Evolutionary conservation across 2,888 invertebrate genomes (phyloP).

Genomic region (Orchestes rusci): DNA sequence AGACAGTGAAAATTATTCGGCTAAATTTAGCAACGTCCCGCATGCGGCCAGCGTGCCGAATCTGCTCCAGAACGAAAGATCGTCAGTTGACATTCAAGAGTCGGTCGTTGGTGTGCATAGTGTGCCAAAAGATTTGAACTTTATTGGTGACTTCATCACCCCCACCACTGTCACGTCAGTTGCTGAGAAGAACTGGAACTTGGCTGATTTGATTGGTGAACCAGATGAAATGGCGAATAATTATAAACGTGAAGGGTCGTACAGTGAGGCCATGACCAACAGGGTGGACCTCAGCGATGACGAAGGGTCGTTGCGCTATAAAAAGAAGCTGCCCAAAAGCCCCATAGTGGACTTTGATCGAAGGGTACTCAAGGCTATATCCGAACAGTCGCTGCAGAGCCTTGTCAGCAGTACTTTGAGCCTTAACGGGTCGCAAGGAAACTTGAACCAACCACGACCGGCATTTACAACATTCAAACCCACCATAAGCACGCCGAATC

Average conservation of each 20-base stretch:
- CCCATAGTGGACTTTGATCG: conserved; percentile 41
- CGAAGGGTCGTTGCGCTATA: conserved; percentile 50
- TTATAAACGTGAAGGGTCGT: conserved; percentile 41
- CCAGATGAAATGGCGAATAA: conserved; percentile 25
- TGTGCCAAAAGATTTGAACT: conserved; percentile 61
- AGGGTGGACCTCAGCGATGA: conserved; percentile 43
- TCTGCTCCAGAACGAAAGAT: conserved; percentile 30
- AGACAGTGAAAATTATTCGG: conserved; percentile 28
- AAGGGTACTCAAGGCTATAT: conserved; percentile 41
- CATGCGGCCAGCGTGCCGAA: conserved; percentile 40
- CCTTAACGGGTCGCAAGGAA: conserved; percentile 18
- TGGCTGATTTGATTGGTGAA: conserved; percentile 35
- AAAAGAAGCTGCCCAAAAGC: conserved; percentile 40
- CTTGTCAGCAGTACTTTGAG: conserved; percentile 29
- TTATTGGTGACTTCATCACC: conserved; percentile 42
- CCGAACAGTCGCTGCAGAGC: conserved; percentile 41
- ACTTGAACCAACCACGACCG: conserved; percentile 8
- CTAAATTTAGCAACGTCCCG: conserved; percentile 40
- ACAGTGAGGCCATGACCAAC: conserved; percentile 41
- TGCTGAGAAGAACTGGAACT: conserved; percentile 43
- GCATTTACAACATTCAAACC: conserved; percentile 23
- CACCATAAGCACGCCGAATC: conserved; percentile 54
- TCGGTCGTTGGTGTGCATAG: conserved; percentile 35
- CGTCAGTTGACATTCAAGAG: conserved; percentile 22
- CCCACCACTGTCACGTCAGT: conserved; percentile 31